These are phyloP conservation scores for Plutella xylostella DNA, from an alignment of 2,888 invertebrate genomes.

Conservation along the genomic window DNA sequence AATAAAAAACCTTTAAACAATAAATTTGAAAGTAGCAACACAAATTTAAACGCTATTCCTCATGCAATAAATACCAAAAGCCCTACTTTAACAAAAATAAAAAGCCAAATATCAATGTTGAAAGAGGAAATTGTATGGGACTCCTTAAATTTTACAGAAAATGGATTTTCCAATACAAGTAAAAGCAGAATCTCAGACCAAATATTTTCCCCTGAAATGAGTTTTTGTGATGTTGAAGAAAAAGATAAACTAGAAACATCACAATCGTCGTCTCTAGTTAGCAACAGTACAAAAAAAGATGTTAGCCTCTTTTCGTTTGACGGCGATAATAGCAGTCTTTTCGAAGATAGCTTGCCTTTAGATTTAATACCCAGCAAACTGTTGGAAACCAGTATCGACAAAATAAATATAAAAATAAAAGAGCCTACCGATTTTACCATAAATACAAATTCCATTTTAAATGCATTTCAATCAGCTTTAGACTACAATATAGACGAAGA, in stretches of 20 bases:
- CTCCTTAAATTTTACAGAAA: conserved; percentile 44
- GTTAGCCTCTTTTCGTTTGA: conserved; percentile 56
- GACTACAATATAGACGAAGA: conserved; percentile 34
- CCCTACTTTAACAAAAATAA: background rate
- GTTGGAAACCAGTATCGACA: conserved; percentile 37
- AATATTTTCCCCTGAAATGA: conserved; percentile 33
- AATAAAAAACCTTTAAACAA: too few relatives aligned
- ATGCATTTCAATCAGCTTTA: conserved; percentile 40
- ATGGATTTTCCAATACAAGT: conserved; percentile 36
- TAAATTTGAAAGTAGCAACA: too few relatives aligned
- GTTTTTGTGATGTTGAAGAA: conserved; percentile 3
- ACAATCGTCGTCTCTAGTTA: too few relatives aligned
- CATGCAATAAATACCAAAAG: background rate
- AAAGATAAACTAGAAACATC: conserved; percentile 11
- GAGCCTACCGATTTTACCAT: conserved; percentile 20
- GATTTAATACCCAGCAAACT: conserved; percentile 61
- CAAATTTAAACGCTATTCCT: background rate
- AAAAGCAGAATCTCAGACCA: conserved; percentile 32
- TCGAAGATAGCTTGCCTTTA: conserved; percentile 69
- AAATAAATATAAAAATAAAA: conserved; percentile 12
- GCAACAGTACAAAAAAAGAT: conserved; percentile 33
- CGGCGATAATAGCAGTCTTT: conserved; percentile 64
- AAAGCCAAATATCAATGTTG: background rate
- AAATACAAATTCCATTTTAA: conserved; percentile 36
- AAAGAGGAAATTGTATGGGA: conserved; percentile 39